A percentile compares a stretch with the other conserved stretches of the same genome.
These are phyloP conservation scores for Grammomys dolichurus DNA, from an alignment of 2,113 vertebrate species.

Conservation along the genomic window DNA sequence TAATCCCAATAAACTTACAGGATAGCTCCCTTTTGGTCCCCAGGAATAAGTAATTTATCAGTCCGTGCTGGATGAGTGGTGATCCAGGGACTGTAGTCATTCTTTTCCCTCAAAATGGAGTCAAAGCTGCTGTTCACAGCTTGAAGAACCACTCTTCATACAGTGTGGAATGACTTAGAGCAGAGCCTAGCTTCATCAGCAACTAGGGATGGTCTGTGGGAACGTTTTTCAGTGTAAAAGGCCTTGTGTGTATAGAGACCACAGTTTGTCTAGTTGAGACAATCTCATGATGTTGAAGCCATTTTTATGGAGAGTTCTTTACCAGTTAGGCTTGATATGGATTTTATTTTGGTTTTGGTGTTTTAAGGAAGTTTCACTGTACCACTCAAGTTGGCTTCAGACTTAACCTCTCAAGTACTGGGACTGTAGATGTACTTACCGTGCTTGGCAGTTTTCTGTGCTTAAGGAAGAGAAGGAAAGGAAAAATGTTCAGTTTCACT, in stretches of 20 bases:
- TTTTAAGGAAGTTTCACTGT: neutral
- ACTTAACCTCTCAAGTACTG: neutral
- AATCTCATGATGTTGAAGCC: neutral
- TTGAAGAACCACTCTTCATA: neutral
- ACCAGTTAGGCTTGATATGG: neutral
- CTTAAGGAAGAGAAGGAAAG: constrained; percentile 56
- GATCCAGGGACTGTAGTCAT: neutral
- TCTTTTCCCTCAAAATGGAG: neutral
- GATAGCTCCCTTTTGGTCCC: neutral
- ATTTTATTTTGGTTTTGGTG: neutral
- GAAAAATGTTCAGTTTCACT: constrained; percentile 17
- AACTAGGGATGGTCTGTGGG: neutral
- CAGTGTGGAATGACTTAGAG: neutral
- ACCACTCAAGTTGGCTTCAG: too few relatives aligned
- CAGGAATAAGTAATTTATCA: neutral
- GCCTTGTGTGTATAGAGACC: neutral
- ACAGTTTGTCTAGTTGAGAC: neutral
- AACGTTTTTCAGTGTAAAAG: constrained; percentile 16
- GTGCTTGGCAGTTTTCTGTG: constrained; percentile 8
- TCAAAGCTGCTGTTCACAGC: neutral
- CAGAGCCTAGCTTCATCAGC: neutral
- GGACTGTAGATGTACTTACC: neutral
- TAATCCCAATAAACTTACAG: neutral
- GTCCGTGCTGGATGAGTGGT: neutral
- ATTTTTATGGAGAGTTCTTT: constrained; percentile 38